A percentile compares a stretch with the other conserved stretches of the same genome.
phyloP scores from a whole-genome alignment of 2,113 vertebrate genomes.

The Pica pica region DNA sequence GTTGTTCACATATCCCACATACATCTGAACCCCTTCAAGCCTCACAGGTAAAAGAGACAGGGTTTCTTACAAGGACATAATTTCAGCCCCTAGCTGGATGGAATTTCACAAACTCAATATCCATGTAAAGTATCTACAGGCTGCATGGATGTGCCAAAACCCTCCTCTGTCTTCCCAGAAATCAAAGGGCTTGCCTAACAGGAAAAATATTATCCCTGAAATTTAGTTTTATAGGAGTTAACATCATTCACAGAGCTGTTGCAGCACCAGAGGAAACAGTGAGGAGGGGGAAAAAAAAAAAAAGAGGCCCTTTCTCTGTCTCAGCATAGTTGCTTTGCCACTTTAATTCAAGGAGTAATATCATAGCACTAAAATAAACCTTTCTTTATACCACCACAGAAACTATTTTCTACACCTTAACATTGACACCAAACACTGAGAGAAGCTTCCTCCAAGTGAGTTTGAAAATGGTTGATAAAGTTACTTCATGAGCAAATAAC shows the following conservation, averaged over 20 bases:
- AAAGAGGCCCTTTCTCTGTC: neutral
- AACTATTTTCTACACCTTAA: neutral
- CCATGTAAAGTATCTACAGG: neutral
- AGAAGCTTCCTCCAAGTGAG: neutral
- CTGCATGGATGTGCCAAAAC: neutral
- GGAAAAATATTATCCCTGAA: neutral
- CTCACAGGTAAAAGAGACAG: neutral
- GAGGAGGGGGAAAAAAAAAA: fast-evolving
- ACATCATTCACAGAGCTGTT: neutral
- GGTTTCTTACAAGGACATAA: neutral
- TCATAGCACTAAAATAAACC: neutral
- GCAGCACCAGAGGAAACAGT: neutral
- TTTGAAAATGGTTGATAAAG: neutral
- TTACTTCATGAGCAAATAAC: neutral
- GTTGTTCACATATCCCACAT: neutral
- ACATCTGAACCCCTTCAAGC: neutral
- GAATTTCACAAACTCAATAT: neutral
- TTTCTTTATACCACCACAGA: neutral
- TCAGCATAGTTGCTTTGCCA: neutral
- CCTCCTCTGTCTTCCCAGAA: neutral
- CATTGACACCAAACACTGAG: neutral
- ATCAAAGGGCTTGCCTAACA: neutral
- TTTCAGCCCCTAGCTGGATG: neutral
- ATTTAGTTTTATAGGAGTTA: neutral
- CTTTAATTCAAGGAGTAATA: neutral